Evolutionary conservation across 2,113 vertebrate species (phyloP), one percentile per base, ranked within the genome.

Genomic region (Myocastor coypus): DNA sequence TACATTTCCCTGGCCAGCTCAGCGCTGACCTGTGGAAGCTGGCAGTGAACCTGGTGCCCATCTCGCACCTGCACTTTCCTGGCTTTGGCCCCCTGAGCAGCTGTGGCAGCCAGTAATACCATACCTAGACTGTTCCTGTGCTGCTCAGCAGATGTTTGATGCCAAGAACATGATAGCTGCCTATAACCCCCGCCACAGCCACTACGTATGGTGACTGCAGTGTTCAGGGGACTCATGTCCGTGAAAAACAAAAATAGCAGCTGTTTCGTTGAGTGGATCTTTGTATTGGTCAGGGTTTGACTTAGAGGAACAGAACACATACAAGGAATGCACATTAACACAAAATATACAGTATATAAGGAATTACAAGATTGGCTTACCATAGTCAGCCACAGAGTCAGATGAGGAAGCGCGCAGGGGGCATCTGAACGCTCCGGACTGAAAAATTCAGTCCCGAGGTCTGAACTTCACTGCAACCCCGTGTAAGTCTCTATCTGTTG

Each of bases 161-260:
- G 98, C 98, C 40, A 98, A 98, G 96, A 98, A 98, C 97, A 98
- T 98, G 98, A 98, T 98, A 98, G 98, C 98, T 0, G 98, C 98
- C 55, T 98, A 98, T 0, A 98, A 98, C 96, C 98, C 98, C 1
- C 98, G 98, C 32, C 98, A 98, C 0, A 98, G 98, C 40, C 98
- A 98, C 90, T 98, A 98, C 78, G 97, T 98, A 98, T 98, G 0
- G 98, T 98, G 52, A 98, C 98, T 0, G 98, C 98, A 0, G 97
- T 98, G 1, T 98, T 98, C 97, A 40, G 98, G 30, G 98, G 98
- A 52, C 97, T 98, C 63, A 98, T 98, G 98, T 98, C 98, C 46
- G 8, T 46, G 46, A 46, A 46, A 30, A 98, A 98, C 95, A 98
- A 98, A 96, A 98, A 98, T 78, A 98, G 98, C 98, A 98, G 98